phyloP scores from a whole-genome alignment of 2,797 vertebrate species.

The Squalus acanthias region DNA sequence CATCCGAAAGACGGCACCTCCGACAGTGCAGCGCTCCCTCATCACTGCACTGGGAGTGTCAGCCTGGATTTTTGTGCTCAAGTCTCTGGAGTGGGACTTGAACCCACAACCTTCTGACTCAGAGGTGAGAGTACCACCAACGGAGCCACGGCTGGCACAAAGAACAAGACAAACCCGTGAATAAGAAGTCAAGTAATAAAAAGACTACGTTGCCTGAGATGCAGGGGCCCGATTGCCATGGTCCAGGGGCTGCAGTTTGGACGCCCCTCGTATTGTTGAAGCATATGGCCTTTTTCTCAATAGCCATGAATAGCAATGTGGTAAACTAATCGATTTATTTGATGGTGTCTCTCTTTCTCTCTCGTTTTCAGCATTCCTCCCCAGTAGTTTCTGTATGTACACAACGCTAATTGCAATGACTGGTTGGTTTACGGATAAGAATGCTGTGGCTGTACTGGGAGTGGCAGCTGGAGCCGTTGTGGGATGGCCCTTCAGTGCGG shows the following conservation, averaged over 20 bases:
- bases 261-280: neutral
- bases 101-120: too few species aligned
- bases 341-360: neutral
- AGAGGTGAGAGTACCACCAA: too few species aligned
- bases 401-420: constrained; percentile 88
- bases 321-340: constrained; percentile 25
- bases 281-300: neutral
- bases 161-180: neutral
- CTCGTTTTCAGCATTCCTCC: constrained; percentile 76
- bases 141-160: too few species aligned
- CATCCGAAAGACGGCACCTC: too few species aligned
- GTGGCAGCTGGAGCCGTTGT: constrained; percentile 82
- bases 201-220: neutral
- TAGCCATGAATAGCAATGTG: constrained; percentile 27
- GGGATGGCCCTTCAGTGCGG: constrained; percentile 90
- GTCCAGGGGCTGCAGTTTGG: neutral
- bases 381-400: constrained; percentile 97
- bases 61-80: too few species aligned
- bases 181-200: neutral
- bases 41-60: too few species aligned
- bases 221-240: neutral
- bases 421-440: constrained; percentile 90
- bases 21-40: too few species aligned
- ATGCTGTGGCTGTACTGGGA: constrained; percentile 76
- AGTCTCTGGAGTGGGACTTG: too few species aligned